Conservation (phyloP, 1,140 invertebrate genomes). For the Propsilocerus akamusi region DNA sequence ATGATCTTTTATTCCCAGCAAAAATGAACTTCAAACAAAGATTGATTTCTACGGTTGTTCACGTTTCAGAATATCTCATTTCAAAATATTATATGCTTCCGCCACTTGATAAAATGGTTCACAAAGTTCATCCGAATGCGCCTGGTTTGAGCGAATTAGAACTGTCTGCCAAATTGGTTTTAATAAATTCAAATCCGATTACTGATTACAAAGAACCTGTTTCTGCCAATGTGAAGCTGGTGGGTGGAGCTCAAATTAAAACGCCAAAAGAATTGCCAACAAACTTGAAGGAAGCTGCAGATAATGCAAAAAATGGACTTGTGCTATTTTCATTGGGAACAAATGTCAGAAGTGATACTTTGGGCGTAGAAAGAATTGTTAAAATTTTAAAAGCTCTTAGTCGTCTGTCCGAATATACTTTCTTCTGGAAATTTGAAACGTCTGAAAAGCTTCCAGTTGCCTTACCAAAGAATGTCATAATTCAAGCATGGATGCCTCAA, state of each 20-base stretch:
- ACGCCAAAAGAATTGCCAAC: slow-evolving; percentile 18
- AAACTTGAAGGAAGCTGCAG: slow-evolving; percentile 30
- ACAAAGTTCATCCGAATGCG: neutral
- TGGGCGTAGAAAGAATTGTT: slow-evolving; percentile 27
- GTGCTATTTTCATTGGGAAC: slow-evolving; percentile 43
- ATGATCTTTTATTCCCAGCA: neutral
- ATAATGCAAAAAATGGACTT: slow-evolving; percentile 31
- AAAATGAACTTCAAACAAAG: neutral
- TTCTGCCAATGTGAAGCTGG: slow-evolving; percentile 29
- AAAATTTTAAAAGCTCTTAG: slow-evolving; percentile 32
- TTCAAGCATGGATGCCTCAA: slow-evolving; percentile 45
- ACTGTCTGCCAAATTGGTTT: neutral
- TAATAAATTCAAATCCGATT: neutral
- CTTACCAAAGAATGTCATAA: slow-evolving; percentile 36
- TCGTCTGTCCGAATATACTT: slow-evolving; percentile 29
- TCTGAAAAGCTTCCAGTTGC: neutral
- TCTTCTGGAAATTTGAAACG: slow-evolving; percentile 47
- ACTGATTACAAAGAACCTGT: neutral
- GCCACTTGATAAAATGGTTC: neutral
- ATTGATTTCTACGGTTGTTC: neutral
- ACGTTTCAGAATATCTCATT: neutral
- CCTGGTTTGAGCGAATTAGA: neutral
- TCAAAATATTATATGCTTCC: neutral
- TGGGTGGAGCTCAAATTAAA: slow-evolving; percentile 33
- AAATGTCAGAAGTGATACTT: slow-evolving; percentile 30